These are phyloP conservation scores for Silurus meridionalis DNA, from an alignment of 2,113 vertebrate genomes.

Conservation along the genomic window DNA sequence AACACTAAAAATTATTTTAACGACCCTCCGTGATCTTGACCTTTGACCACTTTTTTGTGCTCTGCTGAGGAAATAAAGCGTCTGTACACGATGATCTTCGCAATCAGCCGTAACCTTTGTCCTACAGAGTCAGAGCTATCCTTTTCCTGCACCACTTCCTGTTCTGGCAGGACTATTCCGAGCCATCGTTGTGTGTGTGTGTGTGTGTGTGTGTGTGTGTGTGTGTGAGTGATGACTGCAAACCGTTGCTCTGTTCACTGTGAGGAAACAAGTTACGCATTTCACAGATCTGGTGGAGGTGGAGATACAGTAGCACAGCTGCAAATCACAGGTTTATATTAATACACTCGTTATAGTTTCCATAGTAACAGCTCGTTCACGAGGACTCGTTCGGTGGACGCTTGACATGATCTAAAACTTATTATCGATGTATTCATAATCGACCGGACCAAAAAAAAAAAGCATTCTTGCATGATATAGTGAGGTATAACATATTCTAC, in stretches of 20 bases:
- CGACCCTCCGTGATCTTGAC: conserved; percentile 16
- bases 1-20: neutral
- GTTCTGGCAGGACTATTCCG: conserved; percentile 24
- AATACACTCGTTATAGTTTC: neutral
- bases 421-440: neutral
- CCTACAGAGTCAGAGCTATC: conserved; percentile 45
- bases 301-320: neutral
- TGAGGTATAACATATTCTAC: neutral
- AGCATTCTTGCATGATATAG: neutral
- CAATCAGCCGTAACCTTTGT: conserved; percentile 43
- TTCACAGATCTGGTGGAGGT: neutral
- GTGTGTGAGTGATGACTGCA: conserved; percentile 33
- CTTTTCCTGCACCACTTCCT: conserved; percentile 48
- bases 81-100: conserved; percentile 14
- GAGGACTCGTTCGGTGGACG: neutral
- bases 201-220: conserved; percentile 7
- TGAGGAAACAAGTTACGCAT: neutral
- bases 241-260: conserved; percentile 12
- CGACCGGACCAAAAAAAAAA: neutral
- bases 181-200: conserved; percentile 27
- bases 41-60: conserved; percentile 15
- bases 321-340: neutral
- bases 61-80: conserved; percentile 38
- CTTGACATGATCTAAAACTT: neutral
- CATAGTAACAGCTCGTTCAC: neutral